phyloP scores from a whole-genome alignment of 2,888 invertebrate genomes.

The Tetramorium bicarinatum region DNA sequence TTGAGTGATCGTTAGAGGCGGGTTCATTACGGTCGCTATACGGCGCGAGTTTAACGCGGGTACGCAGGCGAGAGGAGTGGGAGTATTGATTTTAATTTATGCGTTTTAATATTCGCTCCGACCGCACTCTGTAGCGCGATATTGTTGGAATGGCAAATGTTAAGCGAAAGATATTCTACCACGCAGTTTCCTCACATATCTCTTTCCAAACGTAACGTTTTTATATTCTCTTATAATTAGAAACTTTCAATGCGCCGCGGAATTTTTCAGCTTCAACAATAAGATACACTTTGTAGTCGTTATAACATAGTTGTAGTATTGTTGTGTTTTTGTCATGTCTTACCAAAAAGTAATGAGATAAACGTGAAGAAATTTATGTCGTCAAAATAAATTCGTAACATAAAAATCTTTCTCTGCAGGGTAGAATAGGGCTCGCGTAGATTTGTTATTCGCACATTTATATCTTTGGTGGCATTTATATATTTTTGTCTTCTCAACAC shows the following conservation, averaged over 20 bases:
- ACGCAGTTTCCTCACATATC: neutral
- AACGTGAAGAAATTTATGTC: conserved; percentile 2
- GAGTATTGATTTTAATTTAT: conserved; percentile 42
- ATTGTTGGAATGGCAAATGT: conserved; percentile 20
- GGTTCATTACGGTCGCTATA: conserved; percentile 18
- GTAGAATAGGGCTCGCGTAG: neutral
- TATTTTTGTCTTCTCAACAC: conserved; percentile 32
- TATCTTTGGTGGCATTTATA: conserved; percentile 8
- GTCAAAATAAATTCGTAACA: neutral
- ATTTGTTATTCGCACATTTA: conserved; percentile 29
- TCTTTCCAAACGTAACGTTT: neutral
- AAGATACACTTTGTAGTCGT: neutral
- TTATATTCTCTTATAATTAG: neutral
- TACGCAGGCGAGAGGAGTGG: neutral
- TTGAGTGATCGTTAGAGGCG: conserved; percentile 40
- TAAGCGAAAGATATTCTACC: neutral
- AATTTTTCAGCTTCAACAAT: neutral
- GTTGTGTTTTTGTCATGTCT: neutral
- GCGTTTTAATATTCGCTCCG: conserved; percentile 47
- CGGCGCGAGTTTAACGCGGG: conserved; percentile 1
- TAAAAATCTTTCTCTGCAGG: conserved; percentile 2
- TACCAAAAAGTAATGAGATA: neutral
- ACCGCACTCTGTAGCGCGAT: neutral
- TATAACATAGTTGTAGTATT: neutral
- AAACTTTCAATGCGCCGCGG: neutral